Evolutionary conservation across 1,140 invertebrate genomes (phyloP).

Genomic region (Bicyclus anynana): DNA sequence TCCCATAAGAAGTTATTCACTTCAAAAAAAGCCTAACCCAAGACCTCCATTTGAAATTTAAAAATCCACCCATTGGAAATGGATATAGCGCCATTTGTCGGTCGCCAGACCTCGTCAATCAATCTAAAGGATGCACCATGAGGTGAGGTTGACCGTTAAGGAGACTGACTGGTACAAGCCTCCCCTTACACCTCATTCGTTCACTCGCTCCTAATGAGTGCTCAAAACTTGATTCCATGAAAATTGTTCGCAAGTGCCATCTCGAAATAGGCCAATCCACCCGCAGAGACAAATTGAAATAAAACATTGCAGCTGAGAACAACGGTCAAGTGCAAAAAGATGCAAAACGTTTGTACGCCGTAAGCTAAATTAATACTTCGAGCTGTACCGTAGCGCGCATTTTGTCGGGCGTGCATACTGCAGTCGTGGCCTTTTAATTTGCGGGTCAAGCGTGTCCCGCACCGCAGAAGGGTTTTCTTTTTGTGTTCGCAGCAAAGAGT

Average conservation of each 20-base stretch:
- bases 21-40: too few relatives aligned
- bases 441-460: constrained; percentile 49
- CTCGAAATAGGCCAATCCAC: constrained; percentile 68
- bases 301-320: constrained; percentile 47
- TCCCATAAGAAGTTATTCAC: too few relatives aligned
- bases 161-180: too few relatives aligned
- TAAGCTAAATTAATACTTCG: constrained; percentile 41
- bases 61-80: too few relatives aligned
- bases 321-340: constrained; percentile 28
- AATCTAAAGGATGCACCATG: too few relatives aligned
- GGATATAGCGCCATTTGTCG: too few relatives aligned
- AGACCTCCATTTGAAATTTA: too few relatives aligned
- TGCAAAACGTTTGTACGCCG: constrained; percentile 18
- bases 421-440: constrained; percentile 35
- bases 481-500: constrained; percentile 50
- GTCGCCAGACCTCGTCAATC: too few relatives aligned
- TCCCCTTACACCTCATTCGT: too few relatives aligned
- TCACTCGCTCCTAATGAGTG: neutral
- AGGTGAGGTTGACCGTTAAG: too few relatives aligned
- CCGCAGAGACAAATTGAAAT: constrained; percentile 69
- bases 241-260: constrained; percentile 52
- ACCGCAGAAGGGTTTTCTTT: constrained; percentile 53
- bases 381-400: constrained; percentile 27
- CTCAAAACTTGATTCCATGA: constrained; percentile 26
- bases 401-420: constrained; percentile 31